phyloP scores from a whole-genome alignment of 2,113 vertebrate genomes.

The Chlamydotis undulata region DNA sequence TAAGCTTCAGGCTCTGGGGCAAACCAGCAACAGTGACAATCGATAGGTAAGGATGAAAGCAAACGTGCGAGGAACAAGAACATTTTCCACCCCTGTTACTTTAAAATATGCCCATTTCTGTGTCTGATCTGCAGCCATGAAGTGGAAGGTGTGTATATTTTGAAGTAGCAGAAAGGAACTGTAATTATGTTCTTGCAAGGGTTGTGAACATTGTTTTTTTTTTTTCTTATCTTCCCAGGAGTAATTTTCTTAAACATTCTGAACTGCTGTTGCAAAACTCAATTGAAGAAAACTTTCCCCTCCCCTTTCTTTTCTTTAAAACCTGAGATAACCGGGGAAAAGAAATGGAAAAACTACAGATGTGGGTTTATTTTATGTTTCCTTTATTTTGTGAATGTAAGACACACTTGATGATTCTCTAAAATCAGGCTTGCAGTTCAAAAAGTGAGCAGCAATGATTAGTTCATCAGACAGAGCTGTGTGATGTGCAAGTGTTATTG shows the following conservation, averaged over 20 bases:
- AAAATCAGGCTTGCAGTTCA: not conserved
- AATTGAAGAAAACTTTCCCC: not conserved
- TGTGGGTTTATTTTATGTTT: not conserved
- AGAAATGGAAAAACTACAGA: not conserved
- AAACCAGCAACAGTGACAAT: not conserved
- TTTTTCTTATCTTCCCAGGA: constrained; percentile 31
- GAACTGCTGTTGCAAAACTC: not conserved
- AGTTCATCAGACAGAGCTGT: not conserved
- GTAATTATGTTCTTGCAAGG: constrained; percentile 46
- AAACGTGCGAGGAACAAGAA: not conserved
- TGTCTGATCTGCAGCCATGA: not conserved
- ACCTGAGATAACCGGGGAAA: not conserved
- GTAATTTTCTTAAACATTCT: constrained; percentile 26
- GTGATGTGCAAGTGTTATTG: not conserved
- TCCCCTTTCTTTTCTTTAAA: not conserved
- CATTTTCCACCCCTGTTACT: not conserved
- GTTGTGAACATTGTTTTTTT: not conserved
- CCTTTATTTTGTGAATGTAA: not conserved
- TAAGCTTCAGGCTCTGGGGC: not conserved
- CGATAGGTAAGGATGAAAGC: not conserved
- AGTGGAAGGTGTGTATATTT: constrained; percentile 20
- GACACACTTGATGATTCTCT: not conserved
- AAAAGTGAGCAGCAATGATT: not conserved
- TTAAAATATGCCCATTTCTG: constrained; percentile 7
- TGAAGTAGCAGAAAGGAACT: constrained; percentile 15